phyloP scores from a whole-genome alignment of 2,113 vertebrate genomes.

The Bubo bubo region DNA sequence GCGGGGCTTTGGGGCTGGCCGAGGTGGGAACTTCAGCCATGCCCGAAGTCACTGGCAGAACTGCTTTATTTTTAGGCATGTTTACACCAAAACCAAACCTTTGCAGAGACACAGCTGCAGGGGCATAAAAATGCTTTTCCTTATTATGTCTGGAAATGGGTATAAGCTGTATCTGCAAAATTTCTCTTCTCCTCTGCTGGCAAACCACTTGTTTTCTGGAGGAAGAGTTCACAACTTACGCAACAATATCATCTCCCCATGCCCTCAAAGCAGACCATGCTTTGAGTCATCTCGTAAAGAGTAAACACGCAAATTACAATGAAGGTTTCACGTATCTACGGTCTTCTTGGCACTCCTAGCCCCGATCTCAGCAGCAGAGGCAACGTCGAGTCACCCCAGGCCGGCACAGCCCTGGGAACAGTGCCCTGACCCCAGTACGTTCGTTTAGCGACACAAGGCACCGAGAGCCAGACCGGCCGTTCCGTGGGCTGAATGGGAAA shows the following conservation, averaged over 20 bases:
- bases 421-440: accelerated
- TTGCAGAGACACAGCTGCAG: not conserved
- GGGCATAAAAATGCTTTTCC: not conserved
- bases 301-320: not conserved
- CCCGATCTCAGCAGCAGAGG: not conserved
- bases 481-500: not conserved
- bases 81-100: not conserved
- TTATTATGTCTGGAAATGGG: not conserved
- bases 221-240: not conserved
- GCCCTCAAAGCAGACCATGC: not conserved
- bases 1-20: not conserved
- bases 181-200: not conserved
- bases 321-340: not conserved
- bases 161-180: not conserved
- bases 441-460: not conserved
- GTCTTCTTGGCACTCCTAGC: not conserved
- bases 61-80: not conserved
- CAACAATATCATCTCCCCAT: not conserved
- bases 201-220: not conserved
- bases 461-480: accelerated
- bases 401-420: accelerated
- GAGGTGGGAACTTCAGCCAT: not conserved
- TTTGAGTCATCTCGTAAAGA: not conserved
- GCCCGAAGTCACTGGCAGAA: not conserved
- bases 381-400: not conserved